Evolutionary conservation across 92 coral and sea anemone genomes (phyloP), one percentile per base, ranked within the genome.

Genomic region (Epizoanthus fatuus): DNA sequence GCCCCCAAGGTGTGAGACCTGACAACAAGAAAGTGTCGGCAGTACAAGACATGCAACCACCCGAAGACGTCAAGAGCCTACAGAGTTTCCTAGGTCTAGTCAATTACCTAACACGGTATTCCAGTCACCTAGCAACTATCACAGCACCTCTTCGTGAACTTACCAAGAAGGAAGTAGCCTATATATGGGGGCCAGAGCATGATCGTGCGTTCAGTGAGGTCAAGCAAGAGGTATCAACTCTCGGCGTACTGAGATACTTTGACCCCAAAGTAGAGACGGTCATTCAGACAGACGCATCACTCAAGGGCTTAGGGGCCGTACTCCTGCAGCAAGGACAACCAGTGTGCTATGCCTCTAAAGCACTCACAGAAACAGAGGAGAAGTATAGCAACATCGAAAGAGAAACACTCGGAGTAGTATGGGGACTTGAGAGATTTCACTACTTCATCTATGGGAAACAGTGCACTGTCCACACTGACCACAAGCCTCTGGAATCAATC

Each of bases 381-480:
- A 22, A 76, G 17, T 92, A 92, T 79, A 83, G 94, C 75, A 91
- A 81, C 83, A 81, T 91, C 52, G 91, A 91, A 51, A 57, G 94
- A 25, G 91, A 91, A 76, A 63, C 91, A 91, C 86, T 86, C 7
- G 94, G 80, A 1, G 87, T 88, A 52, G 85, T 90, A 6, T 88
- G 90, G 90, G 90, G 90, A 37, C 91, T 91, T 4, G 91, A 87
- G 79, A 70, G 91, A n/a, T 91, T 91, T 53, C 82, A 91, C 71
- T 91, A 88, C 77, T 91, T 79, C 47, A 83, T 87, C 14, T 91
- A 71, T 69, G 95, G 90, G 2, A 88, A 91, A 49, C 37, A 37
- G 2, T 88, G 92, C 73, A 75, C 77, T 12, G 80, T 91, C 14
- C 47, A 65, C 66, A 91, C 95, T 10, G 92, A 88, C 57, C 88